These are phyloP conservation scores for Drosophila nebulosa DNA, from an alignment of 1,140 invertebrate species.

Conservation along the genomic window DNA sequence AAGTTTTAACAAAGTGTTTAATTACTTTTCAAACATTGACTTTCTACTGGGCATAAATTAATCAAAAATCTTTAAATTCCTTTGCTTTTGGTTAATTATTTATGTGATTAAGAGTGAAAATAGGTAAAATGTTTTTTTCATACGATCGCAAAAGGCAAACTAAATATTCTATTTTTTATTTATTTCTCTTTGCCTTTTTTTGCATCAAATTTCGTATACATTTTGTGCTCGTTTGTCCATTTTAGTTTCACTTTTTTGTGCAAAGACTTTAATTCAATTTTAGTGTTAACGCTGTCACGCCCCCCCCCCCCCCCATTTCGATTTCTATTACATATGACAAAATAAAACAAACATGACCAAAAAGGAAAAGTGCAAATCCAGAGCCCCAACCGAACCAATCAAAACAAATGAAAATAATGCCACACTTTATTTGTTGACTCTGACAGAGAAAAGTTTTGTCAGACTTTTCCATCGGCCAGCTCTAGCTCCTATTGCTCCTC, in stretches of 20 bases:
- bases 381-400: background rate
- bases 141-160: no score
- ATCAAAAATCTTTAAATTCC: no score
- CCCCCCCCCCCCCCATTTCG: background rate
- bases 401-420: constrained; percentile 2
- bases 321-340: background rate
- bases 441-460: background rate
- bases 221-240: background rate
- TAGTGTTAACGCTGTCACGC: background rate
- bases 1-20: no score
- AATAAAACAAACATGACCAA: background rate
- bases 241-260: background rate
- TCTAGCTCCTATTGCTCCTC: background rate
- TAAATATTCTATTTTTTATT: no score
- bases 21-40: no score
- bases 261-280: background rate
- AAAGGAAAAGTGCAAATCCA: background rate
- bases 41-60: no score
- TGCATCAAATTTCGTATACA: background rate
- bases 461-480: background rate
- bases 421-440: constrained; percentile 1
- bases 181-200: no score
- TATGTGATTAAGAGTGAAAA: no score
- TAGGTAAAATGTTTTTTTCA: no score
- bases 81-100: no score